These are phyloP conservation scores for Tragopan temminckii DNA, from an alignment of 2,797 vertebrate species.

Conservation along the genomic window DNA sequence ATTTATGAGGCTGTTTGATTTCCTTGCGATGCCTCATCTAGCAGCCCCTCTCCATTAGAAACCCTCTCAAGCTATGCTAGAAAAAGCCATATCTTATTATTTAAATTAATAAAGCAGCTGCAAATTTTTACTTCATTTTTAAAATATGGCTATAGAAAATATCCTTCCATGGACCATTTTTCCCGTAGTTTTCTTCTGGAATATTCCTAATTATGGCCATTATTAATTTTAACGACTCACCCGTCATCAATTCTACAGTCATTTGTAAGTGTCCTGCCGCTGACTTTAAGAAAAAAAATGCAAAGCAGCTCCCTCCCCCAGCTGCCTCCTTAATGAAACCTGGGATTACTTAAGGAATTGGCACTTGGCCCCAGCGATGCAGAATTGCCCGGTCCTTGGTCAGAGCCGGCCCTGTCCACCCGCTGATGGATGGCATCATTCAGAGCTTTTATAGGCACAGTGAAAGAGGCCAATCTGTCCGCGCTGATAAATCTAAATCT, in stretches of 20 bases:
- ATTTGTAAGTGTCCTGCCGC: constrained; percentile 67
- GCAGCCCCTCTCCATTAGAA: constrained; percentile 51
- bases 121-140: constrained; percentile 58
- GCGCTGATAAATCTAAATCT: constrained; percentile 68
- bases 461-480: constrained; percentile 67
- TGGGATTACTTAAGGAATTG: constrained; percentile 69
- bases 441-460: constrained; percentile 71
- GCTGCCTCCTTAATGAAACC: constrained; percentile 66
- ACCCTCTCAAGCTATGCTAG: constrained; percentile 21
- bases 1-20: constrained; percentile 64
- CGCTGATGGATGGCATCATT: constrained; percentile 67
- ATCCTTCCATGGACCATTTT: constrained; percentile 66
- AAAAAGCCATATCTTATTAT: constrained; percentile 50
- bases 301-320: constrained; percentile 18
- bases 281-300: constrained; percentile 36
- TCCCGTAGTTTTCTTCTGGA: constrained; percentile 61
- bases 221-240: constrained; percentile 78
- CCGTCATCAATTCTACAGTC: constrained; percentile 56
- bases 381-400: constrained; percentile 66
- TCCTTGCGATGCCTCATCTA: constrained; percentile 65
- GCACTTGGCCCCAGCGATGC: constrained; percentile 24
- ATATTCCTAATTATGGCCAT: constrained; percentile 74
- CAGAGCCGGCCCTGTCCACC: constrained; percentile 56
- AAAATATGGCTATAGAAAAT: constrained; percentile 40
- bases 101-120: constrained; percentile 72